These are phyloP conservation scores for Hyaena hyaena DNA, from an alignment of 2,113 vertebrate genomes.

Conservation along the genomic window DNA sequence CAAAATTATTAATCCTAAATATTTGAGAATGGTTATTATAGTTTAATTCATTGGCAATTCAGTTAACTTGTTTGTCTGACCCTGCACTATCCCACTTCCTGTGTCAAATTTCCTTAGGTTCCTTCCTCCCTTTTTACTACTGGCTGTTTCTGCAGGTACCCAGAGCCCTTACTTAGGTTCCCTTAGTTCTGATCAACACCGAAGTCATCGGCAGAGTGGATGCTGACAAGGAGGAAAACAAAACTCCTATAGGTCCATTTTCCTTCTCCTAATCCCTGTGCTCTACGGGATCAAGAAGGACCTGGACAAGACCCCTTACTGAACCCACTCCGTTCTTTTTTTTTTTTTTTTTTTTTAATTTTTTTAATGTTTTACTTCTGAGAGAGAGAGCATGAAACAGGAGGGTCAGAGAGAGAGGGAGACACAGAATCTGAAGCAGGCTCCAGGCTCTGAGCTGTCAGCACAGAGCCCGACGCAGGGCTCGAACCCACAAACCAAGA, in stretches of 20 bases:
- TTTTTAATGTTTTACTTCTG: no score
- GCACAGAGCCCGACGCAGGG: no score
- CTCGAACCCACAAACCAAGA: no score
- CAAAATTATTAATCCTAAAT: conserved; percentile 53
- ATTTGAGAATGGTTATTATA: conserved; percentile 50
- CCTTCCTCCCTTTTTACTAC: conserved; percentile 9
- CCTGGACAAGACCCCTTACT: not conserved
- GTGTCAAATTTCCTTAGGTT: conserved; percentile 19
- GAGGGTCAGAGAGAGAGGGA: no score
- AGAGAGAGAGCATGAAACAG: no score
- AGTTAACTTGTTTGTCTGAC: not conserved
- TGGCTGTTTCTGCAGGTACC: not conserved
- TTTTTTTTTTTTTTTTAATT: no score
- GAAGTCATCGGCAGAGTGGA: conserved; percentile 25
- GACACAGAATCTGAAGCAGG: no score
- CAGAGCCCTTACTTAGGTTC: not conserved
- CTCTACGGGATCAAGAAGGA: not conserved
- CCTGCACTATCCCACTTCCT: conserved; percentile 2
- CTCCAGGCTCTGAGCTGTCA: no score
- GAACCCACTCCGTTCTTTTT: not conserved
- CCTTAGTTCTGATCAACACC: not conserved
- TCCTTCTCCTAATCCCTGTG: not conserved
- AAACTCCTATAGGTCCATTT: not conserved
- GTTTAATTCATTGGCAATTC: conserved; percentile 37
- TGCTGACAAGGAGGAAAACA: not conserved